Conservation (phyloP, 2,113 vertebrate species). For the Dasyprocta punctata region DNA sequence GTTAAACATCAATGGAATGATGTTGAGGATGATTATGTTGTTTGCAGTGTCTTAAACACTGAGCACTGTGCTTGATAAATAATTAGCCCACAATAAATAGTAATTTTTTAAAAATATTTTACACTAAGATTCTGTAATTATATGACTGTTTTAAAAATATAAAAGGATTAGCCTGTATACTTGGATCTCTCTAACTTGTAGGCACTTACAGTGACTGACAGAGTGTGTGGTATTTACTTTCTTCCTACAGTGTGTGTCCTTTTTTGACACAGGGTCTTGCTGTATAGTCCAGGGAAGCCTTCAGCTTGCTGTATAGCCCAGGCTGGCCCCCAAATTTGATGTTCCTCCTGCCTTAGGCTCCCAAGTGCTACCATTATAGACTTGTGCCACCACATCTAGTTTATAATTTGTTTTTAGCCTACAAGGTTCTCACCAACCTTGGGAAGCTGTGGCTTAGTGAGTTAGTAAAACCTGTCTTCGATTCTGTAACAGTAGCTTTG, state of each 20-base stretch:
- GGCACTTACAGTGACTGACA: not conserved
- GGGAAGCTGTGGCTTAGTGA: slow-evolving; percentile 41
- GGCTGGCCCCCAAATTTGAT: not conserved
- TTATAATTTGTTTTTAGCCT: slow-evolving; percentile 8
- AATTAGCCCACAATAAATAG: not conserved
- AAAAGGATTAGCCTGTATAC: slow-evolving; percentile 39
- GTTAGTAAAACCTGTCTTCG: slow-evolving; percentile 25
- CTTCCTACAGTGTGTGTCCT: not conserved
- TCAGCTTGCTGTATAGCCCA: not conserved
- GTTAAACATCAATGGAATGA: slow-evolving; percentile 22
- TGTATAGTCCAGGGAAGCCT: not conserved
- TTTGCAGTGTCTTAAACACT: slow-evolving; percentile 29
- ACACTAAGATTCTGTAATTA: slow-evolving; percentile 13
- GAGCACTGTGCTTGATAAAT: not conserved
- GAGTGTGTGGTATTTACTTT: slow-evolving; percentile 20
- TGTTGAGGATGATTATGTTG: not conserved
- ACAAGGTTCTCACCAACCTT: slow-evolving; percentile 6
- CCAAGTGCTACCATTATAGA: not conserved
- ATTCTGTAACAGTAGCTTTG: slow-evolving; percentile 42
- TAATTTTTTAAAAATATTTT: slow-evolving; percentile 45
- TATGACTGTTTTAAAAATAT: slow-evolving; percentile 10
- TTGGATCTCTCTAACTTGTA: not conserved
- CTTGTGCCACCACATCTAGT: not conserved
- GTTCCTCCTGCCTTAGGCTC: not conserved
- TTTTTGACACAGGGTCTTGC: not conserved